Conservation (phyloP, 2,888 invertebrate genomes). For the Congeria kusceri region DNA sequence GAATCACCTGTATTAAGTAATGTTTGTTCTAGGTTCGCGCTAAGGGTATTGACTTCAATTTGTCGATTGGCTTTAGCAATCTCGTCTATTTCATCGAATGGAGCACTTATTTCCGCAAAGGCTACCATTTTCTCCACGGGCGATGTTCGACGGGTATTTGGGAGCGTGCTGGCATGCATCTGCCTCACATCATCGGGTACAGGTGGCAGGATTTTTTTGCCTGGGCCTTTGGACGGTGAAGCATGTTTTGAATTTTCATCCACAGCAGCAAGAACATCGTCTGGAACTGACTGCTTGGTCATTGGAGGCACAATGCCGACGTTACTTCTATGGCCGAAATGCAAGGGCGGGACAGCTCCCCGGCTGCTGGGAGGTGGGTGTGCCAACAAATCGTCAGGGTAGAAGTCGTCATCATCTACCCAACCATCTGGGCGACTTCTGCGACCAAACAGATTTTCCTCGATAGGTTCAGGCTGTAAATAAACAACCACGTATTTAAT, state of each 20-base stretch:
- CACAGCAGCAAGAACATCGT: constrained; percentile 22
- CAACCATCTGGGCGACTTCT: constrained; percentile 6
- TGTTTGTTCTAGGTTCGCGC: constrained; percentile 2
- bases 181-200: constrained; percentile 32
- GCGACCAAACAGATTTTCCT: constrained; percentile 37
- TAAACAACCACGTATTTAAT: not conserved
- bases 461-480: constrained; percentile 41
- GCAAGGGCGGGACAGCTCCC: constrained; percentile 44
- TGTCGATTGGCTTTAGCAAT: not conserved
- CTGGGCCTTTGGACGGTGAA: not conserved
- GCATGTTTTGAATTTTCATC: constrained; percentile 2
- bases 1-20: not conserved
- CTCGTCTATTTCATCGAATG: constrained; percentile 15
- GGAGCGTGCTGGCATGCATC: not conserved
- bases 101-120: constrained; percentile 21
- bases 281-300: constrained; percentile 18
- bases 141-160: not conserved
- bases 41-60: not conserved
- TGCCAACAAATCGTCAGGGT: constrained; percentile 29
- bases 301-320: constrained; percentile 51
- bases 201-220: constrained; percentile 28
- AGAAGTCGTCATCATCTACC: constrained; percentile 13
- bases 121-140: constrained; percentile 8
- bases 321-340: constrained; percentile 30
- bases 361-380: constrained; percentile 57